Conservation (phyloP, 2,797 vertebrate genomes). For the Gallirallus australis region DNA sequence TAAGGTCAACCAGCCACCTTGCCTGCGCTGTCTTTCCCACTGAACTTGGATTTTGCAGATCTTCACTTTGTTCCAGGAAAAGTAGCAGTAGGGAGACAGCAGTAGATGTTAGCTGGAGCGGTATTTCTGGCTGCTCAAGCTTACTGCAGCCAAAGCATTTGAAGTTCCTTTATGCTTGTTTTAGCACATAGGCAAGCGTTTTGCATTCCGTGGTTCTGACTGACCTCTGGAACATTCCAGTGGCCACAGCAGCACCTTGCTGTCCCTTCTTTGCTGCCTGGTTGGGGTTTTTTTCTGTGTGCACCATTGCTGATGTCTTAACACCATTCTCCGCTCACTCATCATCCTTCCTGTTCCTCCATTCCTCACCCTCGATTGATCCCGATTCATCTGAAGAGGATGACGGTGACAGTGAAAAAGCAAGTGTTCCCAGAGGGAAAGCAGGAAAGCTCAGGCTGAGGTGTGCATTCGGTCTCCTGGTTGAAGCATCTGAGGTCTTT, state of each 20-base stretch:
- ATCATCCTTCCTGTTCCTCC: rapidly evolving
- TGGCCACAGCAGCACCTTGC: background rate
- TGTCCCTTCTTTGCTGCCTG: background rate
- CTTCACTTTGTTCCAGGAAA: background rate
- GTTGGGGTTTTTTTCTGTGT: background rate
- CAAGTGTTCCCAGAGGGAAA: background rate
- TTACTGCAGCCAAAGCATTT: background rate
- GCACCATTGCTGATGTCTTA: background rate
- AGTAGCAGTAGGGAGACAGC: background rate
- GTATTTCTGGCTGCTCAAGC: background rate
- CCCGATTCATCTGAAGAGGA: background rate
- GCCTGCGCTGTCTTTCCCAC: background rate
- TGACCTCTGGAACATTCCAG: background rate
- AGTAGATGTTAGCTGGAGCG: background rate
- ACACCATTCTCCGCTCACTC: background rate
- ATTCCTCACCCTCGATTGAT: background rate
- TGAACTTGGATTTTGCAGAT: background rate
- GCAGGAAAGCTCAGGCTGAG: background rate
- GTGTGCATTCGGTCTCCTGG: background rate
- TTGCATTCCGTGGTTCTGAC: background rate
- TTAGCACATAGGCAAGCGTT: background rate
- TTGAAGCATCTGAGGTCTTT: background rate
- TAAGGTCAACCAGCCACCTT: background rate
- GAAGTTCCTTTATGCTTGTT: background rate
- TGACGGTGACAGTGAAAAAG: background rate